Evolutionary conservation across 2,888 invertebrate species (phyloP), one percentile per base, ranked within the genome.

Genomic region (Kuschelorhynchus macadamiae): DNA sequence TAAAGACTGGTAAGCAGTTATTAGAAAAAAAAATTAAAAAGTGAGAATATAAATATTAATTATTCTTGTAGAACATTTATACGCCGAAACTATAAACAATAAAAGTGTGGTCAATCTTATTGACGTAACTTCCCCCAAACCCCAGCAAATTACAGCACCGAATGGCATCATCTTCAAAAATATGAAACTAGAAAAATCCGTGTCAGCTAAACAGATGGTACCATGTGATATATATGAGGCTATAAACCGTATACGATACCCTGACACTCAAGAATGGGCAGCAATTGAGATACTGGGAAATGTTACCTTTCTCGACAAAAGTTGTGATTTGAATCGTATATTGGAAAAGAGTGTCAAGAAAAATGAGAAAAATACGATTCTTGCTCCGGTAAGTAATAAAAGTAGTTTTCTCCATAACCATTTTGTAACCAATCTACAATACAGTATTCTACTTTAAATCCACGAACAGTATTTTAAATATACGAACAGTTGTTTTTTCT

Each of bases 1-100:
- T 82, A 17, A 77, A 76, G 70, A 68, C 79, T 53, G 69, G 81
- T 81, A 75, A 75, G 72, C 62, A 20, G n/a, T 30, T 47, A 12
- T 30, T 50, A 25, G 8, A 30, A 1, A 25, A 25, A n/a, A 25
- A 9, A 2, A n/a, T 3, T 18, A 1, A 44, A 17, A 18, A 2
- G 18, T 44, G 20, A 18, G 2, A 17, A 44, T 8, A 3, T 17
- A 21, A 46, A 52, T 4, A 60, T 49, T 41, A 20, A 7, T 49
- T 32, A 30, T 16, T 59, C 53, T 73, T 75, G 42, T 56, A 79
- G 79, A 62, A 9, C 75, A 78, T 66, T 55, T 79, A 30, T 36
- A 72, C 9, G 60, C 74, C 5, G 55, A 71, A 25, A 55, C 67
- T 61, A 78, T 80, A n/a, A 79, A 79, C 56, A 56, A 78, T n/a